Base-by-base conservation (phyloP, 2,113 vertebrate species). In the Labrus mixtus region DNA sequence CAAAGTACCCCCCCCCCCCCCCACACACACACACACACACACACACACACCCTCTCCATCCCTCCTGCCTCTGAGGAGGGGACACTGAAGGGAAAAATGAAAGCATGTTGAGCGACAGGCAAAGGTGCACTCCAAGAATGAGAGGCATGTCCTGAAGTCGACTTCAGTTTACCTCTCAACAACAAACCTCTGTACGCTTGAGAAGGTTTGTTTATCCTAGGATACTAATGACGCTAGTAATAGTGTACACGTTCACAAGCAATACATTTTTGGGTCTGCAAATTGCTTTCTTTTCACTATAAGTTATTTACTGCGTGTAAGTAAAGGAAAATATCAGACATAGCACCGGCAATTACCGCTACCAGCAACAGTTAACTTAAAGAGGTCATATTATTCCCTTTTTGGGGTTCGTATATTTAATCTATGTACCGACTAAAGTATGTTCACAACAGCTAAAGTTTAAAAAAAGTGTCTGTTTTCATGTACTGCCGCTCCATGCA, bases 61-160 rank as follows among this genome's bases (percentile, higher is more conserved):
- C 5, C 50, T n/a, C 11, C 43, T 36, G 45, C 53, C 36, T 55
- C 67, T 66, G 46, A 75, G 71, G 71, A 65, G 61, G 75, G 80
- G 75, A 33, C 64, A 72, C 54, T 54, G 58, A 20, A 63, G 66
- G 79, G 74, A 74, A 91, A 91, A 93, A 90, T 89, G 63, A 81
- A 87, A 65, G 83, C 73, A 83, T 82, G 86, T 66, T 91, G 87
- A 91, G 84, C 78, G 90, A 92, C 69, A 83, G 71, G 84, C 70
- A 84, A 67, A 39, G 55, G 33, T 84, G 76, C 68, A 51, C 80
- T 88, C 58, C 75, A 93, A 91, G 91, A 94, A 94, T 93, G 91
- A 88, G 69, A 90, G 50, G 89, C 82, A 92, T 87, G 87, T 90
- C 85, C 80, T 88, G 65, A 76, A 80, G 70, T 79, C 74, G 50